Base-by-base conservation (phyloP, 2,888 invertebrate species). In the Ethmia dodecea region DNA sequence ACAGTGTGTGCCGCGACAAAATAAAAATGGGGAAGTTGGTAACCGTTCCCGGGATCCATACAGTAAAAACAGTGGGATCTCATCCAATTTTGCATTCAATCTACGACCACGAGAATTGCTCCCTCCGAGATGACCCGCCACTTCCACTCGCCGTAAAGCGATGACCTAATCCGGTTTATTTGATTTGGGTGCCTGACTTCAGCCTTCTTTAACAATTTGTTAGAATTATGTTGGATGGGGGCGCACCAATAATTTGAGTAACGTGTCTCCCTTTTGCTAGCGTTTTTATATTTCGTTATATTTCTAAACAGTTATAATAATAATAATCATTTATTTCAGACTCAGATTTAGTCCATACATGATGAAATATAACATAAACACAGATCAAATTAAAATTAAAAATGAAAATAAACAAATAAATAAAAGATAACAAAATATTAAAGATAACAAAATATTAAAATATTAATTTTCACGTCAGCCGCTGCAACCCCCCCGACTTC, bases 51-150 rank as follows among this genome's bases (percentile, higher is more conserved):
- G 57, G 59, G 70, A 66, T 67, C 70, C 71, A 73, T 71, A 79
- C 72, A 77, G 74, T 79, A 79, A 79, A 80, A 80, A 78, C 77
- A 74, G 71, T 73, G 65, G 73, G 76, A 73, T 74, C 78, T 81
- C 83, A 78, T 84, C 84, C 83, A 84, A 84, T 84, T 84, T 81
- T 83, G 81, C 83, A 84, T 84, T 81, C 81, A 84, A 83, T 83
- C 81, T 83, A 79, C 81, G 80, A 78, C 76, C 80, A 63, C 76
- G 73, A 71, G 80, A 80, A 84, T 83, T 69, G 81, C 79, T 79
- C 72, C 78, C 74, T 75, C 63, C 61, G 72, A 83, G 83, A 84
- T 84, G 81, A 79, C 83, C 83, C 80, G 76, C 73, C 79, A 75
- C 73, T 80, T 80, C 76, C 67, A 69, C 67, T 70, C 67, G 75